Evolutionary conservation across 1,140 invertebrate genomes (phyloP).

Genomic region (Bemisia tabaci): DNA sequence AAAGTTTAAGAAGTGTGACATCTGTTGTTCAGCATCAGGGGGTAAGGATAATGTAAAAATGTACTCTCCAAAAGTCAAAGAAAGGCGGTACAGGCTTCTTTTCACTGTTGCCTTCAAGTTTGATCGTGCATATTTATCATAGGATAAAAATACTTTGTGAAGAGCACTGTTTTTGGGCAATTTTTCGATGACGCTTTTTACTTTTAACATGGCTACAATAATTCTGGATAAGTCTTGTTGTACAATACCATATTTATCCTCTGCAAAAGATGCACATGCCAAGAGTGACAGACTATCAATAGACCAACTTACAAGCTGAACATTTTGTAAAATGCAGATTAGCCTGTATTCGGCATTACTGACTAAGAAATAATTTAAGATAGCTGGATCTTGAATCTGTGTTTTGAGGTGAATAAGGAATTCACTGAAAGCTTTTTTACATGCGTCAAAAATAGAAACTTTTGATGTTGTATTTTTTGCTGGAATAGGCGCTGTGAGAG

Average conservation of each 20-base stretch:
- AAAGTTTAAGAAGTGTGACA: constrained; percentile 10
- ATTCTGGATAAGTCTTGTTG: constrained; percentile 57
- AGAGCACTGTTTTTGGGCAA: constrained; percentile 46
- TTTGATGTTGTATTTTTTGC: background rate
- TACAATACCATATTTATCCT: constrained; percentile 65
- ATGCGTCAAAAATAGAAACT: background rate
- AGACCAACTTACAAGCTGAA: constrained; percentile 53
- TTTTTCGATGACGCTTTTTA: constrained; percentile 56
- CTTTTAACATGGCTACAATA: constrained; percentile 44
- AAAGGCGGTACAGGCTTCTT: constrained; percentile 58
- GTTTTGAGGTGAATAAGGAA: background rate
- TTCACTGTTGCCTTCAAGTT: constrained; percentile 46
- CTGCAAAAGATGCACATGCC: constrained; percentile 46
- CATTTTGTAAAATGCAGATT: constrained; percentile 36
- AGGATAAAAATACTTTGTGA: constrained; percentile 26
- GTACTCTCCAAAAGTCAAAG: constrained; percentile 49
- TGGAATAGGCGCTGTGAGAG: background rate
- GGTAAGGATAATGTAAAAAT: constrained; percentile 46
- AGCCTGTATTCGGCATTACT: constrained; percentile 2
- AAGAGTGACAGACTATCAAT: constrained; percentile 52
- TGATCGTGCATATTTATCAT: constrained; percentile 29
- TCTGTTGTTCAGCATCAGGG: constrained; percentile 16
- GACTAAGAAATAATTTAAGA: constrained; percentile 3
- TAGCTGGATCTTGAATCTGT: background rate
- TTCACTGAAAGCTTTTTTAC: background rate